Conservation (phyloP, 2,888 invertebrate genomes). For the Julus scanicus region DNA sequence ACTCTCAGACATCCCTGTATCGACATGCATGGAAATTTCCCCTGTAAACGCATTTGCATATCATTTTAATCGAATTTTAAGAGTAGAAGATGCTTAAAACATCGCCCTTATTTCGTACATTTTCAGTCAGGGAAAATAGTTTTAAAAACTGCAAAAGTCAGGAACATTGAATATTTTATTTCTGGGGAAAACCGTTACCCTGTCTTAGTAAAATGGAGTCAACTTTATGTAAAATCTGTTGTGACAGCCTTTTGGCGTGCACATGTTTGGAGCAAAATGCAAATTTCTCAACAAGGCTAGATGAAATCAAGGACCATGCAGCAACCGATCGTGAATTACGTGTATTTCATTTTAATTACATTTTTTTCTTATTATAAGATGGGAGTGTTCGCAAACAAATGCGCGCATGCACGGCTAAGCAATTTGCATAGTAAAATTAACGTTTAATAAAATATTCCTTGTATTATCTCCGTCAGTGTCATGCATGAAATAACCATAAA, state of each 20-base stretch:
- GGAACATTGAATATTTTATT: too few relatives aligned
- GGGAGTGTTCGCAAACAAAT: background rate
- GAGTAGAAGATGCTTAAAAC: too few relatives aligned
- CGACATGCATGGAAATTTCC: too few relatives aligned
- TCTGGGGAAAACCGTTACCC: too few relatives aligned
- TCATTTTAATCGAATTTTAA: too few relatives aligned
- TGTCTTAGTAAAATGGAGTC: too few relatives aligned
- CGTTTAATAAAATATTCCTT: background rate
- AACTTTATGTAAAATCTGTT: too few relatives aligned
- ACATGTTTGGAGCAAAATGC: background rate
- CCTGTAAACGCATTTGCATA: too few relatives aligned
- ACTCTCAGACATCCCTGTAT: too few relatives aligned
- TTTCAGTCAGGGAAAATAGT: too few relatives aligned
- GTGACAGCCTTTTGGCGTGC: background rate
- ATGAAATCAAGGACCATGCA: background rate
- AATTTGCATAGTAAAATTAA: constrained; percentile 15
- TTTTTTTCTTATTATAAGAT: background rate
- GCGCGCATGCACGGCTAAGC: background rate
- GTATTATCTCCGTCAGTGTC: background rate
- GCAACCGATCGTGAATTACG: background rate
- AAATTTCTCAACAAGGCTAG: background rate
- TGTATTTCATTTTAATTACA: background rate
- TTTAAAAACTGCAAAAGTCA: too few relatives aligned
- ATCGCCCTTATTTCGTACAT: too few relatives aligned
- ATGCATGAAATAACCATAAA: constrained; percentile 26